These are phyloP conservation scores for Coremacera marginata DNA, from an alignment of 2,888 invertebrate species.

Conservation along the genomic window DNA sequence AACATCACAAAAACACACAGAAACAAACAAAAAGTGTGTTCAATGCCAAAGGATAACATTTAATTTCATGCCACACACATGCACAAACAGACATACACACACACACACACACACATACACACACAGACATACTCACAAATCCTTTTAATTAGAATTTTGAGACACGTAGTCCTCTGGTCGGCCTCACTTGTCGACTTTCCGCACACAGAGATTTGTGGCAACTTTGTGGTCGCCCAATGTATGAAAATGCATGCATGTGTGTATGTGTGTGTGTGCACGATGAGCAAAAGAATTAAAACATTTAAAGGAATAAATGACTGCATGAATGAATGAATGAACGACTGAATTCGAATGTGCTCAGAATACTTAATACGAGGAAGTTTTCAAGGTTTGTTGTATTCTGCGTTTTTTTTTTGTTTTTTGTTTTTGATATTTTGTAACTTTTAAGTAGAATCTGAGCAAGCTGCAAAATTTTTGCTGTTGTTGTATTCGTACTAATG, in stretches of 20 bases:
- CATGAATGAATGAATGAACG: neutral
- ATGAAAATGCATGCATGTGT: neutral
- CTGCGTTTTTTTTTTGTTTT: too few relatives aligned
- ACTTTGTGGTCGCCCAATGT: neutral
- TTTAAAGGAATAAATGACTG: neutral
- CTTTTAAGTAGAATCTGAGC: too few relatives aligned
- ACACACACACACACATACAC: too few relatives aligned
- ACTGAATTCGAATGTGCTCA: constrained; percentile 20
- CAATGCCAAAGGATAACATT: constrained; percentile 11
- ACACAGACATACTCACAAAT: neutral
- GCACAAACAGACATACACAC: too few relatives aligned
- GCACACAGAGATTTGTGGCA: neutral
- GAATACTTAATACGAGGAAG: constrained; percentile 16
- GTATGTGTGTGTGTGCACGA: neutral
- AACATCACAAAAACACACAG: neutral
- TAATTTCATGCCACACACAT: neutral
- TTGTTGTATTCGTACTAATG: too few relatives aligned
- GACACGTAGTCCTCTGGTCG: neutral
- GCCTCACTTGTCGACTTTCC: neutral
- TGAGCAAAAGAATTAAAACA: neutral
- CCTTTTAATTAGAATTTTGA: constrained; percentile 22
- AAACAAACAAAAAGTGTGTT: neutral
- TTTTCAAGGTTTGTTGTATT: neutral
- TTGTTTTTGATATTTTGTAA: too few relatives aligned
- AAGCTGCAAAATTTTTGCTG: too few relatives aligned